Percentiles rank a stretch among this genome's conserved stretches.
Evolutionary conservation across 2,888 invertebrate genomes (phyloP).

Genomic region (Xylocampa areola): DNA sequence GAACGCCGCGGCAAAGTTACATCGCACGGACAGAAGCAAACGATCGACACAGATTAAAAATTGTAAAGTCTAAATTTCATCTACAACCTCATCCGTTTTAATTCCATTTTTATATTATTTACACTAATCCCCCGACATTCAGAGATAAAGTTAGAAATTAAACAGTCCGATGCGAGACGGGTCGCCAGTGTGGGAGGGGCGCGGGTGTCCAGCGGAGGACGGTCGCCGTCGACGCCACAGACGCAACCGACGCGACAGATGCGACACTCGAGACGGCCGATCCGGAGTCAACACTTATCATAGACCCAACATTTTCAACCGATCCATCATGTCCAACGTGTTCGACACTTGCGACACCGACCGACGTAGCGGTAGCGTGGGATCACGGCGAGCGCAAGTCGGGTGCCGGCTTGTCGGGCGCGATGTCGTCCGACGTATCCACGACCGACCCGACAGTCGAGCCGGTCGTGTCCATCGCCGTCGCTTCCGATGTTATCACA

Average conservation of each 20-base stretch:
- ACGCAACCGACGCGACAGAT: constrained; percentile 25
- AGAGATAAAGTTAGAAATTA: constrained; percentile 62
- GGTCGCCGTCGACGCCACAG: constrained; percentile 40
- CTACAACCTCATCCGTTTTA: constrained; percentile 71
- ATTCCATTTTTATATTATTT: constrained; percentile 68
- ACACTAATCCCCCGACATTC: constrained; percentile 68
- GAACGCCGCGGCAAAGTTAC: constrained; percentile 72
- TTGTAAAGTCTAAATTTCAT: constrained; percentile 70
- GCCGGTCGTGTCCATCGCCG: constrained; percentile 87
- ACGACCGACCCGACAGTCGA: constrained; percentile 74
- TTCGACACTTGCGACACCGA: constrained; percentile 48
- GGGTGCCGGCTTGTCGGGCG: constrained; percentile 84
- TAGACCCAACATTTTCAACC: constrained; percentile 34
- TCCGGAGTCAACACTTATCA: constrained; percentile 28
- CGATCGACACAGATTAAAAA: constrained; percentile 68
- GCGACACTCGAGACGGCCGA: constrained; percentile 41
- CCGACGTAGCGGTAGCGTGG: constrained; percentile 56
- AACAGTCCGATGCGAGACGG: constrained; percentile 80
- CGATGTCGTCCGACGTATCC: constrained; percentile 80
- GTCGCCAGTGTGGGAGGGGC: constrained; percentile 86
- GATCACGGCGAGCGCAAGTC: constrained; percentile 82
- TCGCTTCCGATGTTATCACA: constrained; percentile 89
- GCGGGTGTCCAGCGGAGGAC: constrained; percentile 85
- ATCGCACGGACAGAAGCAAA: constrained; percentile 61
- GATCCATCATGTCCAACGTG: constrained; percentile 33